Evolutionary conservation across 2,113 vertebrate species (phyloP), one percentile per base, ranked within the genome.

Genomic region (Gobio gobio): DNA sequence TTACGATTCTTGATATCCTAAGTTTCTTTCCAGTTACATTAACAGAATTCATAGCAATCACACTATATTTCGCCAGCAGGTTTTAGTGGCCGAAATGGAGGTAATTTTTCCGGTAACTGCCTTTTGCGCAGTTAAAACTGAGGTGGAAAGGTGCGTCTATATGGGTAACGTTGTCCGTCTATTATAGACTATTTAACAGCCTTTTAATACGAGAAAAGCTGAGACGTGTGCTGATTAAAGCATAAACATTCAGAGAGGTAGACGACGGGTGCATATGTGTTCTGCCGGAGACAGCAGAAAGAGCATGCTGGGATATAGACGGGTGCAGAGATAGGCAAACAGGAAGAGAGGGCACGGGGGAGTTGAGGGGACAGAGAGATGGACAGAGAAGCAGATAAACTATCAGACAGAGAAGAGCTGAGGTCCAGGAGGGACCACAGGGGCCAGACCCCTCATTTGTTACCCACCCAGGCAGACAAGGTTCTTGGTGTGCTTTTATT

Each of bases 391-490:
- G 74, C 61, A 40, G 72, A 63, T 51, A 51, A 66, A n/a, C 83
- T 54, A 63, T 84, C 43, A 81, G 59, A 81, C 16, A 22, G 78
- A 81, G 61, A 43, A 68, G 78, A 68, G 61, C 45, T 33, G 45
- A 68, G 78, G 22, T 61, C 45, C 78, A 81, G 45, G 13, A 47
- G 61, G 78, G 78, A 68, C 59, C 78, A 51, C 78, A 36, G 45
- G 61, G 78, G 47, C 78, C 78, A 49, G 78, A 26, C 40, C 78
- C 61, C 61, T 68, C 61, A 68, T 81, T 81, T 66, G 78, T 81
- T 81, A 64, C 10, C 43, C 61, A 81, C 61, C 45, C 78, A 81
- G 78, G 40, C 78, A 80, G 78, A 49, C 24, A 14, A 79, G 40
- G 26, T 33, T 66, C 59, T 33, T 14, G 3, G 43, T 81, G 61